Percentiles rank a stretch among this genome's conserved stretches.
phyloP scores from a whole-genome alignment of 2,113 vertebrate species.

The pig (Sus scrofa) region DNA sequence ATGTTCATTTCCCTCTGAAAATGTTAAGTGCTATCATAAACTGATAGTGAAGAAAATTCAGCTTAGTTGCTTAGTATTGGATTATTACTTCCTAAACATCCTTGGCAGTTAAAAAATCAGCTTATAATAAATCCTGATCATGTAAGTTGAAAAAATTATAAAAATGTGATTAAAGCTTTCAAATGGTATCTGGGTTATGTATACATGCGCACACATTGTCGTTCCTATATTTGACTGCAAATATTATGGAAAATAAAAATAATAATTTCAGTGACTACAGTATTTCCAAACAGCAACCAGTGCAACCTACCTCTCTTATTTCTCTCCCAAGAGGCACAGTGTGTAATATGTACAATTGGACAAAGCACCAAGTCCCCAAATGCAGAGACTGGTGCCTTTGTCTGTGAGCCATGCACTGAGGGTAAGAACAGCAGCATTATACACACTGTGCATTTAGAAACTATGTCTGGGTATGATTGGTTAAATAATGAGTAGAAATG shows the following conservation, averaged over 20 bases:
- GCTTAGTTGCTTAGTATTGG: neutral
- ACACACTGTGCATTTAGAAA: constrained; percentile 46
- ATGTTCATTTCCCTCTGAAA: neutral
- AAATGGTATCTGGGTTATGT: neutral
- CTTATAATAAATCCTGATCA: neutral
- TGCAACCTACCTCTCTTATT: neutral
- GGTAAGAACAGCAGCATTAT: neutral
- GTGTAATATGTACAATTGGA: constrained; percentile 26
- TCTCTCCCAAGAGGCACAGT: neutral
- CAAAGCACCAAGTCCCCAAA: neutral
- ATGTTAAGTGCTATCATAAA: neutral
- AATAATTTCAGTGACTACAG: neutral
- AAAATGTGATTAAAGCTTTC: neutral
- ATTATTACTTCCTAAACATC: neutral
- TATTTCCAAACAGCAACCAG: constrained; percentile 54
- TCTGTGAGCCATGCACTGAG: neutral
- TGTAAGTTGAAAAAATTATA: neutral
- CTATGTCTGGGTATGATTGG: neutral
- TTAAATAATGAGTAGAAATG: constrained; percentile 60
- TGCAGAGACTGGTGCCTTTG: neutral
- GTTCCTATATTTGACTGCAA: neutral
- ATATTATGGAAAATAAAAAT: constrained; percentile 31
- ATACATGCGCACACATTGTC: neutral
- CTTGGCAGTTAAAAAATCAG: neutral
- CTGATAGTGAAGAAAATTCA: neutral